Base-by-base conservation (phyloP, 2,797 vertebrate genomes). In the Chanos chanos region DNA sequence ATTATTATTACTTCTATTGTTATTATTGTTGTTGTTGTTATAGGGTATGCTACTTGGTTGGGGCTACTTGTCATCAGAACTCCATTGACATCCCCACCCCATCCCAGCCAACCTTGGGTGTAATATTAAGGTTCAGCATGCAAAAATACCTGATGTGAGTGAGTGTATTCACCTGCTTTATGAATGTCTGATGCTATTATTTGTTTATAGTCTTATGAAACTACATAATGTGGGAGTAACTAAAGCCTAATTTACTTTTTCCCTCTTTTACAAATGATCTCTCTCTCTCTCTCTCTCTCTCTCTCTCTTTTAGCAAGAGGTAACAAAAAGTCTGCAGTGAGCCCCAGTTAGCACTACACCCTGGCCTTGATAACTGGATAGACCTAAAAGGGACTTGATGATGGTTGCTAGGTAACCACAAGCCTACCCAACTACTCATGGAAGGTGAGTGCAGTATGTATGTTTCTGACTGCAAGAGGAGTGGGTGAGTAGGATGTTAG, bases 391-490 rank as follows among this genome's bases (percentile, higher is more conserved):
- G 78, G 77, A 73, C 77, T 76, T 79, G 74, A 72, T 75, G 75
- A 74, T 30, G 76, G 89, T 89, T 91, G 89, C 89, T 85, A 85
- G 83, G 89, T 82, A 89, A 89, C 87, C 67, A 75, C 77, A 79
- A 83, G 75, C 79, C 83, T 77, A 71, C 77, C 85, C 75, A 70
- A 81, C 80, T 67, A 62, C 75, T 66, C 53, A 57, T 68, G 45
- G 22, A 83, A 76, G 74, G 80, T 76, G 65, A 75, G 68, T 30
- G 52, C 30, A 10, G 36, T 16, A 12, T 33, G 40, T 51, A 16
- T 12, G 58, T 41, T 40, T 44, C 15, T 44, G 18, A 50, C 9
- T 39, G 6, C 13, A 21, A 49, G 43, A 61, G 4, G 12, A 25
- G 16, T 51, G 8, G 18, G 40, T 15, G 7, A 49, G 24, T 55